Percentiles rank a stretch among this genome's conserved stretches.
Evolutionary conservation across 2,797 vertebrate species (phyloP).

Genomic region (Danionella dracula): DNA sequence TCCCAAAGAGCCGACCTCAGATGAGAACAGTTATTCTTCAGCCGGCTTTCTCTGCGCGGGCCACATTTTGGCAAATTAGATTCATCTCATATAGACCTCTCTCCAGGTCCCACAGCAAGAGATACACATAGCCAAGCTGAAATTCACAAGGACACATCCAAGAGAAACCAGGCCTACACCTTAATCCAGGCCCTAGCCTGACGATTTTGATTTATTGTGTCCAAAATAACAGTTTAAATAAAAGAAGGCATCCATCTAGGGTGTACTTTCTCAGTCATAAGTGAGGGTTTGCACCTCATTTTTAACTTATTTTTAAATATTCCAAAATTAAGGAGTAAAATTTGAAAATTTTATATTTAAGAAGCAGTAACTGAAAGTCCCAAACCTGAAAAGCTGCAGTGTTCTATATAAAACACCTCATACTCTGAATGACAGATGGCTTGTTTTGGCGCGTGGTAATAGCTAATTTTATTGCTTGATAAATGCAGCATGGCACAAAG

Average conservation of each 20-base stretch:
- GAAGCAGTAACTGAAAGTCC: background rate
- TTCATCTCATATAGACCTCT: constrained; percentile 47
- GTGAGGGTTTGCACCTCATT: too few relatives aligned
- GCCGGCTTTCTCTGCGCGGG: constrained; percentile 15
- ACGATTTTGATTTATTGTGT: too few relatives aligned
- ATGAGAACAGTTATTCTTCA: constrained; percentile 5
- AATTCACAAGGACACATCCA: constrained; percentile 42
- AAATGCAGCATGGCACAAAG: background rate
- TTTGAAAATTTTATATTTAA: too few relatives aligned
- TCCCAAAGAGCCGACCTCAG: constrained; percentile 34
- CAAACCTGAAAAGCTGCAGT: background rate
- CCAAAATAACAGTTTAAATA: too few relatives aligned
- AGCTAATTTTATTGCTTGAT: background rate
- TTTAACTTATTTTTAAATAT: too few relatives aligned
- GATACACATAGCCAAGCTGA: constrained; percentile 15
- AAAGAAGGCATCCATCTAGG: too few relatives aligned
- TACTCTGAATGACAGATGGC: background rate
- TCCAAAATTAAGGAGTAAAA: too few relatives aligned
- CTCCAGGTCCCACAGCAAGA: constrained; percentile 15
- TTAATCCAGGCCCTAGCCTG: too few relatives aligned
- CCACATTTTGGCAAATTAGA: constrained; percentile 46
- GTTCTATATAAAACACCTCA: background rate
- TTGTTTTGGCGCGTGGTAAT: background rate
- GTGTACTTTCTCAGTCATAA: too few relatives aligned
- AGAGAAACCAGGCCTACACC: background rate